Base-by-base conservation (phyloP, 2,113 vertebrate genomes). In the Gavialis gangeticus region DNA sequence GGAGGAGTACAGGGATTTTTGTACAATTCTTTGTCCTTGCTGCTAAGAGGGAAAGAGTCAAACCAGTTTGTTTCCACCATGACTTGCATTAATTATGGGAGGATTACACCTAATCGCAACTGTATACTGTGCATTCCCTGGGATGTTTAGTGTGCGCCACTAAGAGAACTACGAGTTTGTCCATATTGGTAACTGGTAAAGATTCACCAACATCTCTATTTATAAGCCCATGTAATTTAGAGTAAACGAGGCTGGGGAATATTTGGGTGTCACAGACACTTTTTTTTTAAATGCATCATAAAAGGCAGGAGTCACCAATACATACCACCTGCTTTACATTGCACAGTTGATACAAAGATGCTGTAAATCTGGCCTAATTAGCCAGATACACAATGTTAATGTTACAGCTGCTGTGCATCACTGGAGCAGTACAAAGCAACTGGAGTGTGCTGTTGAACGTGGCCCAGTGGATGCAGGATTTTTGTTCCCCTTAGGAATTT, bases 331-430 rank as follows among this genome's bases (percentile, higher is more conserved):
- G 60, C 25, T 82, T 67, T 0, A 2, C 21, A 37, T 55, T 63
- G 58, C 81, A 59, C 21, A 12, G 69, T 15, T 37, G 57, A 17
- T 28, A 60, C 27, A 25, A 6, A 80, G 67, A 25, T 57, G 60
- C n/a, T 0, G 0, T 19, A 16, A 16, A 46, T 25, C 1, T 1
- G 2, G 18, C 3, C 0, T 5, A 59, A 66, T 0, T 1, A 28
- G 27, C 58, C 30, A 27, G 27, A 15, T 0, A 0, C 28, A 37
- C 37, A 1, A 0, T 17, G 2, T 3, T 11, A 27, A 56, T 5
- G 64, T 21, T n/a, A 3, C 57, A 58, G 27, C 66, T 67, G 46
- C 66, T 46, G 22, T 22, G 60, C 1, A 0, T 2, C 2, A 4
- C 12, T 0, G 0, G 57, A 62, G 22, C 12, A 62, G 60, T 62